A percentile compares a stretch with the other conserved stretches of the same genome.
Evolutionary conservation across 2,797 vertebrate species (phyloP).

Genomic region (Chloroceryle amazona): DNA sequence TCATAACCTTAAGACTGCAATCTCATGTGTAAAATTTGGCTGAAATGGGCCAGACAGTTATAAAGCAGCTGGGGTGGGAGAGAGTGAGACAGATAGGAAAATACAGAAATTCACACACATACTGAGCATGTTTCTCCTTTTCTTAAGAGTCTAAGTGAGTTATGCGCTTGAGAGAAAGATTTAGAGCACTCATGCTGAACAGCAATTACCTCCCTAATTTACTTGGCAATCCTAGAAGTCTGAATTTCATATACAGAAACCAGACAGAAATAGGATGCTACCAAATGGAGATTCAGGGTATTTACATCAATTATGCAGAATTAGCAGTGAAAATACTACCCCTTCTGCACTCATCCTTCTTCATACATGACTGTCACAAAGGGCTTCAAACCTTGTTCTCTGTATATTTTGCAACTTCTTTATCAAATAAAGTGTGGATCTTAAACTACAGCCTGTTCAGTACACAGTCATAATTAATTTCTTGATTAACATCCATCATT

Average conservation of each 20-base stretch:
- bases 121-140: background rate
- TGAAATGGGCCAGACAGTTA: background rate
- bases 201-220: slow-evolving; percentile 22
- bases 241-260: background rate
- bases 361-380: background rate
- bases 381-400: background rate
- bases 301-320: background rate
- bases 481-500: background rate
- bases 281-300: background rate
- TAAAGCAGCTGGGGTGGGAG: fast-evolving
- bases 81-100: background rate
- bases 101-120: background rate
- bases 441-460: background rate
- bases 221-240: background rate
- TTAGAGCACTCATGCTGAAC: slow-evolving; percentile 3
- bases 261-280: background rate
- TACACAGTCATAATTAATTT: background rate
- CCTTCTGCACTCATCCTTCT: background rate
- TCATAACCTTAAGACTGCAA: background rate
- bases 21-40: background rate
- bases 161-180: slow-evolving; percentile 9
- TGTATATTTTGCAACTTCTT: background rate
- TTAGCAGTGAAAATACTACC: background rate
- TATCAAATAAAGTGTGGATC: background rate
- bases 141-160: background rate